Base-by-base conservation (phyloP, 2,113 vertebrate species). In the Pogona vitticeps region DNA sequence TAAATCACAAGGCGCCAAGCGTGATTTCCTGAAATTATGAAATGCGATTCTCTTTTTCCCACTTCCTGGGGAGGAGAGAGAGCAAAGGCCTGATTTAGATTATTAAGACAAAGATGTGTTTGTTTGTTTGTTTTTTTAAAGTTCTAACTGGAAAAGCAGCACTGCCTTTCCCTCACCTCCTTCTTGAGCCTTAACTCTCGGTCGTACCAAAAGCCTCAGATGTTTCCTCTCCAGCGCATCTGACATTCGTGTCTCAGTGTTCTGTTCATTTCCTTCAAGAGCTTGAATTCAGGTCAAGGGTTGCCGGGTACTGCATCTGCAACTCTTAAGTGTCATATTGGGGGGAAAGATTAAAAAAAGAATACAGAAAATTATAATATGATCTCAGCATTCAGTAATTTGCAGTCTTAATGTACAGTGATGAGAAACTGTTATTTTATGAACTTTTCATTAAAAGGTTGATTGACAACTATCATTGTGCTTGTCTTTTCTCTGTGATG, bases 361-460 rank as follows among this genome's bases (percentile, higher is more conserved):
- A 92, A 96, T 95, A 96, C 96, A 96, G 91, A 96, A n/a, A 95
- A 95, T 94, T 96, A 96, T 95, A 96, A 94, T 95, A 97, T 98
- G 97, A 97, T 97, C 97, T 98, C 98, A 98, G 98, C 98, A 97
- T 97, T 98, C 98, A 97, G 97, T 98, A 97, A 97, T 96, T 98
- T 98, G 97, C 98, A 98, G 98, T 99, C 98, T 99, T 99, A 99
- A 99, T 99, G 98, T 99, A 99, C 98, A 99, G 98, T 97, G 97
- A 98, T 97, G 96, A 98, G 96, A 98, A 98, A 98, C 98, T 98
- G 98, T 98, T 99, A 98, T 98, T 99, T 99, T 99, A 98, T 98
- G 98, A 98, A 98, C 98, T 99, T 99, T 99, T 98, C 98, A 99
- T 99, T 99, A 99, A 99, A 99, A 98, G 98, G 97, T 98, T 98